Evolutionary conservation across 2,113 vertebrate species (phyloP).

Genomic region (Melanostigma gelatinosum): DNA sequence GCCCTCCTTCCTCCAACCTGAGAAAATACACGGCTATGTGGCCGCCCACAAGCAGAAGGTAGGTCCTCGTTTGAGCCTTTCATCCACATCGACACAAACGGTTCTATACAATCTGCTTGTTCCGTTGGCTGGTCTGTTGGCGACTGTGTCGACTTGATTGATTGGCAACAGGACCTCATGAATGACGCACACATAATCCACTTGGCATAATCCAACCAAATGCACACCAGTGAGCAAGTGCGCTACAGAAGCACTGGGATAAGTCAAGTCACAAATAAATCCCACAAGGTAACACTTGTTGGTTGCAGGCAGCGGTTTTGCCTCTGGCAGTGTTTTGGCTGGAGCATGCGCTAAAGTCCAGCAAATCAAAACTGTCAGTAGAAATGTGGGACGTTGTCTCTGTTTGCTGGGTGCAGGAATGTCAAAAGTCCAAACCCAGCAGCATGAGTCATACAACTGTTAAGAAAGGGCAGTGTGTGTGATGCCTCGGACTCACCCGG

Average conservation of each 20-base stretch:
- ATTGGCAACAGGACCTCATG: not conserved
- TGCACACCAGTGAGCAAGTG: not conserved
- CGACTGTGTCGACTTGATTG: not conserved
- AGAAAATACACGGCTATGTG: constrained; percentile 86
- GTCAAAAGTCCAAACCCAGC: not conserved
- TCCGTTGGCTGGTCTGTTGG: not conserved
- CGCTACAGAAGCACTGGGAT: not conserved
- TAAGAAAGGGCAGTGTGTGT: not conserved
- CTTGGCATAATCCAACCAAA: not conserved
- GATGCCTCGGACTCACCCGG: not conserved
- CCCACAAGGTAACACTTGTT: not conserved
- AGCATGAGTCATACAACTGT: constrained; percentile 4
- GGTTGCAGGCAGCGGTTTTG: constrained; percentile 19
- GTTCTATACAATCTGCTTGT: not conserved
- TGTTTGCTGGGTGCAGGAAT: constrained; percentile 11
- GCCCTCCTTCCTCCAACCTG: constrained; percentile 78
- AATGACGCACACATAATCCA: not conserved
- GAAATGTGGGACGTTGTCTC: not conserved
- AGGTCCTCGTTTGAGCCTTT: not conserved
- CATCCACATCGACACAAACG: not conserved
- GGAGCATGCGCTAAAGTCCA: not conserved
- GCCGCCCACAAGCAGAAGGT: constrained; percentile 86
- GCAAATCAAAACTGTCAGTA: constrained; percentile 44
- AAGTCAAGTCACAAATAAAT: not conserved
- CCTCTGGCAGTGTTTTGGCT: constrained; percentile 33